Percentiles rank a stretch among this genome's conserved stretches.
Conservation (phyloP, 2,113 vertebrate genomes). For the Oophaga pumilio region DNA sequence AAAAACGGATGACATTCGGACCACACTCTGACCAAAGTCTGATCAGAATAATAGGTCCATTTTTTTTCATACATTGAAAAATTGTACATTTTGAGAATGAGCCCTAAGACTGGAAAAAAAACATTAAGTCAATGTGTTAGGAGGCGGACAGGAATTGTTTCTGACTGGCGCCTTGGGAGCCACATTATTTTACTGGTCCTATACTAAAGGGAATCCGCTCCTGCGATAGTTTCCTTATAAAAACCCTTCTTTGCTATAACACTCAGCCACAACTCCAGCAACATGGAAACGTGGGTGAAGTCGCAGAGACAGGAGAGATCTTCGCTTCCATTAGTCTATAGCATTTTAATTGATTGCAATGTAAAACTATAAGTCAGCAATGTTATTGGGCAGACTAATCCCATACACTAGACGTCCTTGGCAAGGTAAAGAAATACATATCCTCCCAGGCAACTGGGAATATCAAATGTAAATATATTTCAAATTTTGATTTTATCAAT, state of each 20-base stretch:
- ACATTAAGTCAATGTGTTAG: too few relatives aligned
- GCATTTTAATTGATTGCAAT: conserved; percentile 31
- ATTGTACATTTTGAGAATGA: too few relatives aligned
- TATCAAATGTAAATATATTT: conserved; percentile 51
- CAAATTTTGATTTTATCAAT: conserved; percentile 46
- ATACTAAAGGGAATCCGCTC: too few relatives aligned
- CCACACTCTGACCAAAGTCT: too few relatives aligned
- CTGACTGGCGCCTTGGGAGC: too few relatives aligned
- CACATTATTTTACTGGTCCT: too few relatives aligned
- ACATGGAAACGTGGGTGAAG: background rate
- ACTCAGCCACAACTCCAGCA: background rate
- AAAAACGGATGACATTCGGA: too few relatives aligned
- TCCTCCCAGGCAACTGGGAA: conserved; percentile 47
- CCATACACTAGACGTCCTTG: conserved; percentile 28
- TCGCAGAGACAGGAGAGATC: background rate
- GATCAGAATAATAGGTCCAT: too few relatives aligned
- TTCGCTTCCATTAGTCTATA: background rate
- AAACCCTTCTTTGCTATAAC: background rate
- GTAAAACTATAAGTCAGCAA: conserved; percentile 31
- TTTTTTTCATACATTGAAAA: too few relatives aligned
- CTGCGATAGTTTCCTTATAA: too few relatives aligned
- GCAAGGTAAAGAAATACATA: conserved; percentile 22
- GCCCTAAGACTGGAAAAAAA: too few relatives aligned
- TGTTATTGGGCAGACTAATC: conserved; percentile 28
- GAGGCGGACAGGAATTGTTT: too few relatives aligned